Conservation (phyloP, 2,888 invertebrate genomes). For the Eilema griseolum region DNA sequence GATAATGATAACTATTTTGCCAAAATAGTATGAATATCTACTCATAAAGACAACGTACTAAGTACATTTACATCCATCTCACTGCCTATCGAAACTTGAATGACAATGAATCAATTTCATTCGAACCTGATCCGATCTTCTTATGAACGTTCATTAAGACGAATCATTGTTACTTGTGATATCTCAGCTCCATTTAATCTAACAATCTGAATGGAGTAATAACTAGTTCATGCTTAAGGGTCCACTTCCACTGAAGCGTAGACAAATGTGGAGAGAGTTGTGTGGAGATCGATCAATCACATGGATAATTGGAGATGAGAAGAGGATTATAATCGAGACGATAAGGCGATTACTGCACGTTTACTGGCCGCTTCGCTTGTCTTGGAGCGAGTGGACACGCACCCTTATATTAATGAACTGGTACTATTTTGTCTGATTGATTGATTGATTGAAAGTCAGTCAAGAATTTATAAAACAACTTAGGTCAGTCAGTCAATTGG, state of each 20-base stretch:
- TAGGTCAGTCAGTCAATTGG: no score
- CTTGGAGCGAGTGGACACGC: neutral
- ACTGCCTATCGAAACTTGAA: neutral
- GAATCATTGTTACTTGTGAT: conserved; percentile 1
- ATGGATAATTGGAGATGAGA: neutral
- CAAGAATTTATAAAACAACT: no score
- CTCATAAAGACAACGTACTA: no score
- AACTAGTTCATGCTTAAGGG: neutral
- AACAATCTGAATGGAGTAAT: neutral
- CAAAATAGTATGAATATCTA: no score
- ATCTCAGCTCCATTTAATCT: neutral
- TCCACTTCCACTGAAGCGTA: neutral
- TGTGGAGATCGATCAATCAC: neutral
- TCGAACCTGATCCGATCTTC: neutral
- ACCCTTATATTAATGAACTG: neutral
- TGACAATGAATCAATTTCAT: neutral
- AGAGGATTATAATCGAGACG: neutral
- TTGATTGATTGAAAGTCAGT: no score
- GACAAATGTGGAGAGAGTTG: neutral
- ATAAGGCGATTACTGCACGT: neutral
- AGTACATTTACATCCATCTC: neutral
- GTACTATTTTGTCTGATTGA: neutral
- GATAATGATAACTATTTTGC: no score
- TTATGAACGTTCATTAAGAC: neutral
- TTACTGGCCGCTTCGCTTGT: neutral